These are phyloP conservation scores for Sparus aurata DNA, from an alignment of 2,797 vertebrate species.

Conservation along the genomic window DNA sequence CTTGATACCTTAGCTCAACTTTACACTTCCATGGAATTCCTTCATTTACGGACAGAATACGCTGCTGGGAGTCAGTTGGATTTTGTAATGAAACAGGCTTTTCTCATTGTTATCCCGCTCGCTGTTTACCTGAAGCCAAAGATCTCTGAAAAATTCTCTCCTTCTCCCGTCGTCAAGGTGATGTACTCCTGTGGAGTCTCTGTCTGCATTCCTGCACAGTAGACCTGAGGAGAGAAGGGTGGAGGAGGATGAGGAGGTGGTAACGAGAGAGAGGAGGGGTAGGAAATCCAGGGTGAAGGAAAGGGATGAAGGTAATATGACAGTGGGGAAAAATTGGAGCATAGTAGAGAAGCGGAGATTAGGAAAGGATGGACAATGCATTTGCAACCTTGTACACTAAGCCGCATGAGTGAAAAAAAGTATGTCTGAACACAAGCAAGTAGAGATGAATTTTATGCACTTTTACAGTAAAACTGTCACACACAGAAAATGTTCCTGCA, in stretches of 20 bases:
- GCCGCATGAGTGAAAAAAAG: background rate
- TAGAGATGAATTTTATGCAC: conserved; percentile 13
- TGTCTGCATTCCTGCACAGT: conserved; percentile 95
- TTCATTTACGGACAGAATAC: conserved; percentile 38
- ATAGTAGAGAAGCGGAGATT: conserved; percentile 2
- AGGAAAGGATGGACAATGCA: background rate
- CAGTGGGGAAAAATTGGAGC: background rate
- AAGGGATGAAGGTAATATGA: background rate
- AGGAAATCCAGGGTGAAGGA: conserved; percentile 3
- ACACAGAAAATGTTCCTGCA: background rate
- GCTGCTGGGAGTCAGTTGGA: conserved; percentile 32
- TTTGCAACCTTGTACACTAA: too few species aligned
- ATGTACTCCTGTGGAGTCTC: conserved; percentile 93
- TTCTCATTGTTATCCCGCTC: conserved; percentile 45
- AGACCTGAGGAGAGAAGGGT: conserved; percentile 85
- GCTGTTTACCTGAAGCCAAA: conserved; percentile 94
- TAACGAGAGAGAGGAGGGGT: conserved; percentile 4
- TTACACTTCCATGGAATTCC: conserved; percentile 51
- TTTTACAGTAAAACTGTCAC: background rate
- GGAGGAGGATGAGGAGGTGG: conserved; percentile 24
- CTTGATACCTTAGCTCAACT: conserved; percentile 40
- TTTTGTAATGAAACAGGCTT: conserved; percentile 38
- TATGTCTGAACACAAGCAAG: conserved; percentile 5
- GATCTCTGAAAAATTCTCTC: conserved; percentile 97
- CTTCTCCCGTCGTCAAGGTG: conserved; percentile 90